phyloP scores from a whole-genome alignment of 2,113 vertebrate genomes.

The Halichoerus grypus region DNA sequence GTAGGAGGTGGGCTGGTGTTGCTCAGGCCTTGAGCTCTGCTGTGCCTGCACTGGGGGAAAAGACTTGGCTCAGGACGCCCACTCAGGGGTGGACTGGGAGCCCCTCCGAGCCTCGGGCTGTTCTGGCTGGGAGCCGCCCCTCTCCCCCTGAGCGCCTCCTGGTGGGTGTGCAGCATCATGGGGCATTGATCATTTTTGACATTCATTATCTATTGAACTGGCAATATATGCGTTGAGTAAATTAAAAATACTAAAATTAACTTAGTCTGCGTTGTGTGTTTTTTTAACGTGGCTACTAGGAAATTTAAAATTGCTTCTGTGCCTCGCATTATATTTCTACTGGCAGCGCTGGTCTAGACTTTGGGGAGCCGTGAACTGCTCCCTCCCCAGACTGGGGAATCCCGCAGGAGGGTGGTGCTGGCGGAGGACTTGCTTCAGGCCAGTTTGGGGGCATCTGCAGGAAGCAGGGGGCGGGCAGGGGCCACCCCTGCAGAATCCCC shows the following conservation, averaged over 20 bases:
- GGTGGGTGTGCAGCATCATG: no score
- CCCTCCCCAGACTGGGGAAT: background rate
- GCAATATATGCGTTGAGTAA: background rate
- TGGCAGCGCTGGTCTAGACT: background rate
- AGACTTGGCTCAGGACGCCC: background rate
- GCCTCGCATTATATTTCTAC: background rate
- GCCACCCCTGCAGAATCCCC: background rate
- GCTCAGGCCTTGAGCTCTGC: background rate
- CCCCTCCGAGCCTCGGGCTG: background rate
- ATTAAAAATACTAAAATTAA: background rate
- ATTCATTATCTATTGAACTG: background rate
- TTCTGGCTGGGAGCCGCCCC: no score
- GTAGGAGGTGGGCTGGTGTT: background rate
- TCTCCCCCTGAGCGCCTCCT: background rate
- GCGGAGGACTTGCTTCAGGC: background rate
- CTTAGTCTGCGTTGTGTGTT: background rate
- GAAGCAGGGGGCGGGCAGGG: background rate
- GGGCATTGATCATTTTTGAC: background rate
- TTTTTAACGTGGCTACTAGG: background rate
- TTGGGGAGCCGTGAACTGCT: background rate
- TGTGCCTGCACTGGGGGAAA: background rate
- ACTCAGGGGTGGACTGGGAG: background rate
- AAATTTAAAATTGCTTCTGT: background rate
- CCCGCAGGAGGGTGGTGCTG: background rate
- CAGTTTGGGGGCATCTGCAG: background rate